Evolutionary conservation across 1,140 invertebrate species (phyloP), one percentile per base, ranked within the genome.

Genomic region (Leptinotarsa undecemlineata): DNA sequence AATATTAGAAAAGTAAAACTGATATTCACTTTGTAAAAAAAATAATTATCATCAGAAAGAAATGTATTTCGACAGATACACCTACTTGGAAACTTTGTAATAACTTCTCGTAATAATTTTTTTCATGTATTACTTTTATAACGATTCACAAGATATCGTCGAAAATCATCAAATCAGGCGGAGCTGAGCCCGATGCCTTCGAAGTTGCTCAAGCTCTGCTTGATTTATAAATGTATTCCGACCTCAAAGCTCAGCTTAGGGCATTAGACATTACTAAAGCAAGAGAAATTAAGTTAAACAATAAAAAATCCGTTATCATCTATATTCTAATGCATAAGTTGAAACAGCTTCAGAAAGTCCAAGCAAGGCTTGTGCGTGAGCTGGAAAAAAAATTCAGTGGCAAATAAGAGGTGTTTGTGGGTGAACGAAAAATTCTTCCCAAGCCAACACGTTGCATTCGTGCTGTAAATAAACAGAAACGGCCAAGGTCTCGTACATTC

Each of bases 321-420:
- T 99, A 98, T 86, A 98, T 99, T 76, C 98, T 98, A 68, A 97
- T 99, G 87, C 97, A 98, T 66, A 98, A 99, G 87, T 88, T 99
- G 85, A 96, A 95, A 85, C 90, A 92, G 47, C 99, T 98, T 90
- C 98, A 99, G 88, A 99, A 99, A 86, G 94, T 99, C 78, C 98
- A 99, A 86, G 94, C 94, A 69, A 91, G 96, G 75, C 87, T 99
- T 76, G 97, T 99, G 23, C 90, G 98, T 79, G 98, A 99, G 86
- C 86, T 99, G 79, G 98, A 99, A 86, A 99, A 99, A 91, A 99
- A 99, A 86, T 99, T 99, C 88, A 97, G 95, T 84, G 98, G 98
- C 48, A 98, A 97, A 85, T 97, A 99, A 88, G 97, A 99, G 23
- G 97, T 99, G 73, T 98, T 99, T 85, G 92, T 99, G 87, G 98